Percentiles rank a stretch among this genome's conserved stretches.
Evolutionary conservation across 2,113 vertebrate species (phyloP).

Genomic region (Megaleporinus macrocephalus): DNA sequence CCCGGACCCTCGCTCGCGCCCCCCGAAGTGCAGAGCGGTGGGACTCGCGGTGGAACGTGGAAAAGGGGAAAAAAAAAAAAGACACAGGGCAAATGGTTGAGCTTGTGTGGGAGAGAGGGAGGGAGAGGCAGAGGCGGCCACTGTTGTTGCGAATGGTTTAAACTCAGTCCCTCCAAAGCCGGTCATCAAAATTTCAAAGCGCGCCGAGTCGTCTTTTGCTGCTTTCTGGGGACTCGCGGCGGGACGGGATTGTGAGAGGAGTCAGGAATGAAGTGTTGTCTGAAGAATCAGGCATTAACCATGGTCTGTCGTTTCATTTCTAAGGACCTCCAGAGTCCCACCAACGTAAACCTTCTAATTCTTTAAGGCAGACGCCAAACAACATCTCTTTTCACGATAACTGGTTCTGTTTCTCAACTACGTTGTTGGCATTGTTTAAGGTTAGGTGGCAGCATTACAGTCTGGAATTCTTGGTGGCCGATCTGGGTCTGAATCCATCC

Average conservation of each 20-base stretch:
- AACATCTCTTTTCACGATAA: too few relatives aligned
- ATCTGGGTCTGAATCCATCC: too few relatives aligned
- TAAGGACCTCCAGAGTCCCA: not conserved
- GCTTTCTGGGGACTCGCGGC: slow-evolving; percentile 3
- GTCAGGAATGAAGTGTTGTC: slow-evolving; percentile 7
- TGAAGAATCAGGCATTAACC: slow-evolving; percentile 1
- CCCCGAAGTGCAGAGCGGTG: slow-evolving; percentile 1
- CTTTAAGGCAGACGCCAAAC: too few relatives aligned
- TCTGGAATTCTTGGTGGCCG: too few relatives aligned
- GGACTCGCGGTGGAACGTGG: slow-evolving; percentile 20
- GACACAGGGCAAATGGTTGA: not conserved
- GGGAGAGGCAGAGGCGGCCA: slow-evolving; percentile 1
- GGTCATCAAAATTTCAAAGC: slow-evolving; percentile 26
- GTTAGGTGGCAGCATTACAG: too few relatives aligned
- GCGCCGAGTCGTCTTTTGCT: slow-evolving; percentile 9
- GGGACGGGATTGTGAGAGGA: not conserved
- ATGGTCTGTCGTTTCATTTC: slow-evolving; percentile 18
- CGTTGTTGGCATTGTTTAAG: too few relatives aligned
- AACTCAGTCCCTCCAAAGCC: slow-evolving; percentile 1
- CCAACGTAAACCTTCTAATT: too few relatives aligned
- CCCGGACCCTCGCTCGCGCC: slow-evolving; percentile 6
- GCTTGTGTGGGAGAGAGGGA: not conserved
- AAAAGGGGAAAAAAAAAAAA: slow-evolving; percentile 9
- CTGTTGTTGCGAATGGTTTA: not conserved
- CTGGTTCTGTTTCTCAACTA: too few relatives aligned